Evolutionary conservation across 2,797 vertebrate genomes (phyloP), one percentile per base, ranked within the genome.

Genomic region (Trachops cirrhosus): DNA sequence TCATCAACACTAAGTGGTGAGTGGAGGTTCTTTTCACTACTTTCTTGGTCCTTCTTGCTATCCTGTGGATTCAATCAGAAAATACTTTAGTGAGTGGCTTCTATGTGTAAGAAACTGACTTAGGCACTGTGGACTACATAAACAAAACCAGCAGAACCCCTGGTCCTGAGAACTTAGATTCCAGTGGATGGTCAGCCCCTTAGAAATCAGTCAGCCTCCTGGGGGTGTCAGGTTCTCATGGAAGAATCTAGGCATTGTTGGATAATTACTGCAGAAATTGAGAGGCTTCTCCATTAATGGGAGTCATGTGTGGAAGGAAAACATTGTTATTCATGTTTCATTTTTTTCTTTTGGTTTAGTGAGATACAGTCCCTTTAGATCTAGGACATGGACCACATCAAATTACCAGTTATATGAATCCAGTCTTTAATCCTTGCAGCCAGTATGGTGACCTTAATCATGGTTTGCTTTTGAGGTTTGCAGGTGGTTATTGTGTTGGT

Each of bases 271-370:
- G 9, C 9, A 19, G 22, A 77, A 50, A 24, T 14, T 5, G 1
- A 21, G 5, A 37, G 62, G 3, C 32, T 44, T 50, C 9, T 8
- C 5, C 3, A 1, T 34, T 22, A 39, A 15, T 2, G 14, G 11
- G 39, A 67, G 37, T 8, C 10, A 3, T 0, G 3, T 0, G 0
- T 1, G 11, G 22, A 48, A 71, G 9, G 32, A 32, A 24, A 50
- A 11, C 18, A 21, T 0, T 0, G 4, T 9, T 8, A 2, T 12
- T 73, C 26, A 3, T 26, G 50, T n/a, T 32, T 29, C 3, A 1
- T 44, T 82, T 37, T n/a, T 46, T 50, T 41, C 16, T 87, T 54
- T n/a, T 32, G 24, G 34, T 54, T 84, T 32, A 41, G 0, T 48
- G 24, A 52, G 44, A 26, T 75, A 44, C 46, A 21, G 37, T 41